Evolutionary conservation across 2,797 vertebrate species (phyloP).

Genomic region (Tokudaia muenninki): DNA sequence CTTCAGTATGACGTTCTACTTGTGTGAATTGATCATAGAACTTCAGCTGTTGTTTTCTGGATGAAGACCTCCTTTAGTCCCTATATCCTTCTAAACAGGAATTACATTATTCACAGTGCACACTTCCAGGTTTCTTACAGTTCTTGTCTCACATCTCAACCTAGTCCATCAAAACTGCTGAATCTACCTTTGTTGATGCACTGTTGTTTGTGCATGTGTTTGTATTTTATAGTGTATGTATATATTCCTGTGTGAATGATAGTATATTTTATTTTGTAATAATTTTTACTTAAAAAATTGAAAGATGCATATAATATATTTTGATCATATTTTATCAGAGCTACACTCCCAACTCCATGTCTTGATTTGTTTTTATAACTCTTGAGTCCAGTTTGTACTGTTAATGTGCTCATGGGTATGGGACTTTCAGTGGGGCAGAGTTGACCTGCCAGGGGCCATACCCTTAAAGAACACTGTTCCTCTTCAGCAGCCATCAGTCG

Average conservation of each 20-base stretch:
- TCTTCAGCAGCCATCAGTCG: not conserved
- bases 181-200: not conserved
- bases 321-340: not conserved
- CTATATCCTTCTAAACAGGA: not conserved
- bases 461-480: not conserved
- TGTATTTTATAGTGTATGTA: not conserved
- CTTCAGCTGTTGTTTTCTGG: not conserved
- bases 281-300: not conserved
- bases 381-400: not conserved
- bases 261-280: not conserved
- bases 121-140: not conserved
- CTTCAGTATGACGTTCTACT: not conserved
- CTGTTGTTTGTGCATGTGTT: not conserved
- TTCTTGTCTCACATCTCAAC: not conserved
- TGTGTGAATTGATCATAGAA: fast-evolving
- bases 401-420: not conserved
- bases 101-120: not conserved
- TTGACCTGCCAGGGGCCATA: not conserved
- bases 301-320: not conserved
- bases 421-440: too few species aligned
- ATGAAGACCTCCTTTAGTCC: not conserved
- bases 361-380: not conserved
- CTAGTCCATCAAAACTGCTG: not conserved
- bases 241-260: not conserved
- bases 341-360: not conserved